A percentile compares a stretch with the other conserved stretches of the same genome.
Conservation (phyloP, 2,888 invertebrate genomes). For the Papilio protenor region DNA sequence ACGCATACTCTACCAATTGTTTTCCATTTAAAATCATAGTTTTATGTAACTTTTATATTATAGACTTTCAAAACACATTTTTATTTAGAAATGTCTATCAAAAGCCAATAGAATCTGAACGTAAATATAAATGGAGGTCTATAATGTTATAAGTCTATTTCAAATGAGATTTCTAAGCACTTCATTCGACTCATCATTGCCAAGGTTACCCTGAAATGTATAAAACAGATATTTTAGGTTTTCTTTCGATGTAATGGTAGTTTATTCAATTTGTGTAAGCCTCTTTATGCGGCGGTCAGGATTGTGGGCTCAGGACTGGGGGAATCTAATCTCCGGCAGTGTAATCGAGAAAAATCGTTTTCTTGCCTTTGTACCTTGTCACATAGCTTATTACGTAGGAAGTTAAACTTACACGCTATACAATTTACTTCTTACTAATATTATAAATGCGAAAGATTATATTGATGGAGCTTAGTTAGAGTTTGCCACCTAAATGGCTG, state of each 20-base stretch:
- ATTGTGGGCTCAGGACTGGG: slow-evolving; percentile 23
- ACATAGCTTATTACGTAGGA: slow-evolving; percentile 11
- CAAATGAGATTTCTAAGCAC: slow-evolving; percentile 7
- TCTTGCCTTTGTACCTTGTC: slow-evolving; percentile 36
- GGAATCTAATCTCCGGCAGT: slow-evolving; percentile 40
- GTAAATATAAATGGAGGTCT: not conserved
- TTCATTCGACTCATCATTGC: slow-evolving; percentile 15
- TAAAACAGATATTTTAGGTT: slow-evolving; percentile 1
- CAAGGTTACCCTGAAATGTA: slow-evolving; percentile 9
- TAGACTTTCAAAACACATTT: not conserved
- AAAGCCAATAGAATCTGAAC: slow-evolving; percentile 4
- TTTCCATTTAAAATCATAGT: not conserved
- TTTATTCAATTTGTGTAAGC: slow-evolving; percentile 51
- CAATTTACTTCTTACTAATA: not conserved
- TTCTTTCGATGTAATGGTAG: slow-evolving; percentile 28
- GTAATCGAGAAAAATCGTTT: slow-evolving; percentile 44
- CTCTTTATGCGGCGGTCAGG: slow-evolving; percentile 47
- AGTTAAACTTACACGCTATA: not conserved
- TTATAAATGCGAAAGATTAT: no score
- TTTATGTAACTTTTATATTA: not conserved
- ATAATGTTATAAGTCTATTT: slow-evolving; percentile 3
- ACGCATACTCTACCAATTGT: not conserved
- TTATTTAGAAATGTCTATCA: not conserved
- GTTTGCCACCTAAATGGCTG: no score
- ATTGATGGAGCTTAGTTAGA: no score